Evolutionary conservation across 2,113 vertebrate species (phyloP), one percentile per base, ranked within the genome.

Genomic region (Oncorhynchus masou): DNA sequence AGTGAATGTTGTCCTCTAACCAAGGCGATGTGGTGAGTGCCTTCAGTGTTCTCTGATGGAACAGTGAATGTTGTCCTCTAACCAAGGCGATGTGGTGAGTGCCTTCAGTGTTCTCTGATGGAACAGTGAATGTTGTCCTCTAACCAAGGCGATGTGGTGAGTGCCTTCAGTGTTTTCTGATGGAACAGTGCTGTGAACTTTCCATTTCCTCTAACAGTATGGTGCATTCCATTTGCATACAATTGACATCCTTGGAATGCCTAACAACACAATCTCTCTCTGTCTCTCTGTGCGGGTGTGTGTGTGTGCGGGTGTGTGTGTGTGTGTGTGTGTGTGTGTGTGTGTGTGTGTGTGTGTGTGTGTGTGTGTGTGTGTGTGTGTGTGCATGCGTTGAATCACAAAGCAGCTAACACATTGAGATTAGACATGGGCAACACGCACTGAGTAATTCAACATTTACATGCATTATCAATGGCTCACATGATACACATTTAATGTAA

Each of bases 161-260:
- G 19, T 20, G n/a, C 16, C 59, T 22, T 60, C 59, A 60, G 59
- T 60, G 59, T 4, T 22, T 45, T 51, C 49, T 13, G 72, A 78
- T 34, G 68, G 74, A 70, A 68, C 74, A 74, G 25, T 57, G 34
- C 59, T 72, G 78, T 76, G 75, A 81, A 82, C 85, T 76, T 65
- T 75, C 70, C 49, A 74, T 83, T 84, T 80, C 73, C 73, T 62
- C 71, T 24, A 59, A 74, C 76, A 77, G 78, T 74, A 75, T 73
- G 76, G 4, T 62, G 29, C 25, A 65, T 68, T 71, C 20, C 19
- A 59, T 86, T 80, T 73, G 68, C 74, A 76, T 68, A 78, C 71
- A 67, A 54, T 69, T 68, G 70, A 65, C 22, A 13, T 51, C 19
- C 6, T 29, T 16, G 68, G 51, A 54, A 54, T 54, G 16, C 51